Evolutionary conservation across 53 echinoderm and acorn worm species (phyloP), one percentile per base, ranked within the genome.

Genomic region (Patiria pectinifera): DNA sequence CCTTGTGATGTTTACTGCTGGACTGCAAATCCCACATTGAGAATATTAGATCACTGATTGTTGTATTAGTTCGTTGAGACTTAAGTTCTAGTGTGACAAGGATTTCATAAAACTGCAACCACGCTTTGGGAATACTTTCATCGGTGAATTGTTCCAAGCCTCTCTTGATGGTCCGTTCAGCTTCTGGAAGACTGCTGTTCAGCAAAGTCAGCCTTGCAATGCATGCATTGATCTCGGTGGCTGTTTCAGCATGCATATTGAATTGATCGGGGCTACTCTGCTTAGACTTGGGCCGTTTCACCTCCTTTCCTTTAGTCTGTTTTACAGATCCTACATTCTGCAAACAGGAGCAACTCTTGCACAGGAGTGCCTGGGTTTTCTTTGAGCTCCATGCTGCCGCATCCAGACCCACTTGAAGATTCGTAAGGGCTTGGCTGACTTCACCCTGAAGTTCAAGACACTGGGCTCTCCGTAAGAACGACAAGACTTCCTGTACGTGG

Each of bases 401-500:
- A 43, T 85, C 66, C 72, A 88, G 70, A 12, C 11, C 89, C n/a
- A 44, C 88, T 58, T 83, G 82, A 6, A 88, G 62, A 48, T 83
- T 35, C 3, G 45, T 35, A 58, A 88, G 19, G 24, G 93, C 93
- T 59, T 94, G 81, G 48, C 19, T 47, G n/a, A 80, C 16, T 18
- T 94, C 92, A 1, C 94, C 87, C 74, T 92, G 86, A 21, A 87
- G 86, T 15, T 71, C 85, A 5, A 82, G 91, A 45, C 62, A 45
- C 87, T 86, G 74, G 46, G 92, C 94, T 47, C 43, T 69, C 45
- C 82, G 82, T 47, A 92, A 13, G 43, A 91, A 87, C 35, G 63
- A 48, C 43, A 58, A 53, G 4, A 94, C 22, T 60, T 83, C 92
- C 46, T 69, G 79, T 11, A 45, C 78, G 61, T 96, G 95, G 48